These are phyloP conservation scores for Platycercus adscitus DNA, from an alignment of 2,113 vertebrate species.

Conservation along the genomic window DNA sequence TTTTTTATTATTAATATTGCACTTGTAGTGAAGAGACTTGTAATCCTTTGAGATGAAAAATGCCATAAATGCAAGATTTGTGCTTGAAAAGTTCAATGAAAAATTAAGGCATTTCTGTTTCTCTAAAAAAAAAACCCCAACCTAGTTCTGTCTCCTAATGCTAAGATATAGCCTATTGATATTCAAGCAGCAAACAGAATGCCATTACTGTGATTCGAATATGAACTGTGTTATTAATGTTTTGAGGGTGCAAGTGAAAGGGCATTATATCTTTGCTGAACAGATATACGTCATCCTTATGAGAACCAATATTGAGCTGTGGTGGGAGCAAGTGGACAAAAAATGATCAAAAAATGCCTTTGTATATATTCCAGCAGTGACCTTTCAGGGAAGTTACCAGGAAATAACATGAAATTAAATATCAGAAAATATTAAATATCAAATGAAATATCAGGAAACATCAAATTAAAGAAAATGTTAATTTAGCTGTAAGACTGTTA, in stretches of 20 bases:
- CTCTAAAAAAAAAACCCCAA: background rate
- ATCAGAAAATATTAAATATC: background rate
- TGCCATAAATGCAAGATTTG: background rate
- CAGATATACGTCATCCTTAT: background rate
- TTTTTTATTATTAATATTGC: background rate
- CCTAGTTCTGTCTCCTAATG: background rate
- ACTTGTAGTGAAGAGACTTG: background rate
- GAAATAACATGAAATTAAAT: background rate
- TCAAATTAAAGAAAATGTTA: background rate
- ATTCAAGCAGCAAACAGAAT: background rate
- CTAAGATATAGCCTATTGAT: background rate
- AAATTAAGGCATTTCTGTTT: conserved; percentile 8
- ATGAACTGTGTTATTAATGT: background rate
- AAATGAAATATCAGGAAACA: background rate
- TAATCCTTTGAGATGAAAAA: background rate
- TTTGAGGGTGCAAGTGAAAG: background rate
- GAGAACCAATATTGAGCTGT: background rate
- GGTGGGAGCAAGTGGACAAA: background rate
- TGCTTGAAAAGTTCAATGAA: conserved; percentile 14
- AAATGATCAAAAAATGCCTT: background rate
- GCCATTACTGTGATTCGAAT: background rate
- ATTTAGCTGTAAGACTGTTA: background rate
- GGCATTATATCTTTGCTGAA: background rate
- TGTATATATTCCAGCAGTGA: background rate
- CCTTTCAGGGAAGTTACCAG: background rate